A percentile compares a stretch with the other conserved stretches of the same genome.
These are phyloP conservation scores for Magallana angulata DNA, from an alignment of 1,140 invertebrate species.

Conservation along the genomic window DNA sequence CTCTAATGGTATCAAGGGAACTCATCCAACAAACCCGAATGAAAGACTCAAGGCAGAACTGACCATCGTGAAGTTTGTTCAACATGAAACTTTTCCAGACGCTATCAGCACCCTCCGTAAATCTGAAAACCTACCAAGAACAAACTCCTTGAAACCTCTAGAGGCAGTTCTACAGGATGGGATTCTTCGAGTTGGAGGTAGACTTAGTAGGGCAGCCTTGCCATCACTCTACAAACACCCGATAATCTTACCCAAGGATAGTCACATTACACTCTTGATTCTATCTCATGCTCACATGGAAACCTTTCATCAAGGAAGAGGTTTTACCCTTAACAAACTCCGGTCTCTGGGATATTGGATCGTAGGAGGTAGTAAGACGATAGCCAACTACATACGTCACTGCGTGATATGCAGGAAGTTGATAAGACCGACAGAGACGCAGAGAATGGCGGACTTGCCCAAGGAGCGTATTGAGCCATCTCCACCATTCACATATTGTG, in stretches of 20 bases:
- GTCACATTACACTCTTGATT: constrained; percentile 49
- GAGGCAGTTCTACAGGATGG: constrained; percentile 51
- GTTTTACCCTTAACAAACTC: constrained; percentile 55
- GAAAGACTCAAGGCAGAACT: constrained; percentile 44
- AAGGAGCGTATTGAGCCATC: too few relatives aligned
- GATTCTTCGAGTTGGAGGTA: constrained; percentile 53
- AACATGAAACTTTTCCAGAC: constrained; percentile 47
- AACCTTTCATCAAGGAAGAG: constrained; percentile 54
- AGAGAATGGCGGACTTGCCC: too few relatives aligned
- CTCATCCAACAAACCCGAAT: not conserved
- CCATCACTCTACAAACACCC: constrained; percentile 37
- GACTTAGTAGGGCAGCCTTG: constrained; percentile 41
- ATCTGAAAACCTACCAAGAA: not conserved
- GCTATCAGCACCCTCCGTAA: not conserved
- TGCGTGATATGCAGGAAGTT: constrained; percentile 46
- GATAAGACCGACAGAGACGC: not conserved
- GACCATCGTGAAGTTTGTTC: constrained; percentile 40
- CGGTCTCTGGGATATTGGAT: constrained; percentile 56
- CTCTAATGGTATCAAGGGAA: constrained; percentile 45
- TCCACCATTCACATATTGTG: too few relatives aligned
- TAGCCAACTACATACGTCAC: not conserved
- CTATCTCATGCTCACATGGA: constrained; percentile 49
- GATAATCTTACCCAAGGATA: constrained; percentile 48
- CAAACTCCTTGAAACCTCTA: constrained; percentile 39
- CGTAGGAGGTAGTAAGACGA: constrained; percentile 38